phyloP scores from a whole-genome alignment of 1,140 invertebrate genomes.

The Microplitis demolitor region DNA sequence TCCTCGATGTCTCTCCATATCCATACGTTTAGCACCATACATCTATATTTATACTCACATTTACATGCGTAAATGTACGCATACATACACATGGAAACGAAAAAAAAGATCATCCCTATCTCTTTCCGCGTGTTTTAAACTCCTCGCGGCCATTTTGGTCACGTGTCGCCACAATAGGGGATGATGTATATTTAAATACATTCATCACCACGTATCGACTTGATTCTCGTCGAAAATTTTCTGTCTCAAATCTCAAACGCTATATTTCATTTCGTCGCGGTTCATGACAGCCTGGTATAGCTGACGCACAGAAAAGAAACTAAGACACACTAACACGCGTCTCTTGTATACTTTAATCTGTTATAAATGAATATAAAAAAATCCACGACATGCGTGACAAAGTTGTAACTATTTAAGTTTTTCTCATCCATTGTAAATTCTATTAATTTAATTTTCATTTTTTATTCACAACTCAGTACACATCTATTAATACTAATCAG shows the following conservation, averaged over 20 bases:
- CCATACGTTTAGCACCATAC: neutral
- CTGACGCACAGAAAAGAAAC: too few species aligned
- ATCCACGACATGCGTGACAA: too few species aligned
- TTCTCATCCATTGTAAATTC: too few species aligned
- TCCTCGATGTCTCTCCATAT: constrained; percentile 34
- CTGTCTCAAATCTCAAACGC: neutral
- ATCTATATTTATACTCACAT: neutral
- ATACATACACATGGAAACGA: neutral
- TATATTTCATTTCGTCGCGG: constrained; percentile 15
- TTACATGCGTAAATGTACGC: neutral
- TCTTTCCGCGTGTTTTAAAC: constrained; percentile 51
- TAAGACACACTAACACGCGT: too few species aligned
- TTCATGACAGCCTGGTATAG: neutral
- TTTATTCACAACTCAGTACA: too few species aligned
- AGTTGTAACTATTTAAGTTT: too few species aligned
- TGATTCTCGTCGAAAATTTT: constrained; percentile 1
- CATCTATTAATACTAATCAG: too few species aligned
- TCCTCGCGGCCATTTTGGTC: constrained; percentile 43
- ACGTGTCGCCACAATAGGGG: constrained; percentile 55
- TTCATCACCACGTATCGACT: constrained; percentile 30
- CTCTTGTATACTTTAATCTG: too few species aligned
- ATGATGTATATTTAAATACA: constrained; percentile 43
- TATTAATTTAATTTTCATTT: too few species aligned
- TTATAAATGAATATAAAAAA: too few species aligned
- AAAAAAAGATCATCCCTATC: neutral